phyloP scores from a whole-genome alignment of 2,888 invertebrate genomes.

The Uropetala carovei region DNA sequence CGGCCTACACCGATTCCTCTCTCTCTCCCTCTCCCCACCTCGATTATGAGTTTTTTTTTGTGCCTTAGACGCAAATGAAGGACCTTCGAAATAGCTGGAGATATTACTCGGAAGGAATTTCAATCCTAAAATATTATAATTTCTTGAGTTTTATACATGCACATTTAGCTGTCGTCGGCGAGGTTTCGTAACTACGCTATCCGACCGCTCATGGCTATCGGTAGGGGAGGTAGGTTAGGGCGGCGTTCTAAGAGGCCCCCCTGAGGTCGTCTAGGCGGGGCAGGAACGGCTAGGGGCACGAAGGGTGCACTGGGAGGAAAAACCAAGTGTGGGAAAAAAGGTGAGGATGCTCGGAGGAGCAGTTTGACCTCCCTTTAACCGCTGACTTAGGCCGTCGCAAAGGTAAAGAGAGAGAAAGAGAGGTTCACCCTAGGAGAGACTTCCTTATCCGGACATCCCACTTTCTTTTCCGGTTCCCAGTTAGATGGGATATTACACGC shows the following conservation, averaged over 20 bases:
- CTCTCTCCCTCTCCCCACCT: not conserved
- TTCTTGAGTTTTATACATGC: too few relatives aligned
- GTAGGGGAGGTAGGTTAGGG: not conserved
- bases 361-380: not conserved
- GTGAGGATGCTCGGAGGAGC: not conserved
- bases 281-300: not conserved
- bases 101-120: too few relatives aligned
- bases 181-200: too few relatives aligned
- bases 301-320: not conserved
- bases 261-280: constrained; percentile 61
- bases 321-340: constrained; percentile 41
- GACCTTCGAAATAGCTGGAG: too few relatives aligned
- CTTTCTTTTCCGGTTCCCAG: constrained; percentile 43
- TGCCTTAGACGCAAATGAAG: too few relatives aligned
- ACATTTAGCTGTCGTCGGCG: too few relatives aligned
- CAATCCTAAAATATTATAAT: too few relatives aligned
- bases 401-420: not conserved
- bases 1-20: not conserved
- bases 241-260: constrained; percentile 8
- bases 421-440: not conserved
- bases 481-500: constrained; percentile 16
- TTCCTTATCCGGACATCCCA: constrained; percentile 48
- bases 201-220: too few relatives aligned
- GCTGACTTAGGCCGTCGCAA: constrained; percentile 7
- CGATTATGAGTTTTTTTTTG: too few relatives aligned